Evolutionary conservation across 2,888 invertebrate genomes (phyloP).

Genomic region (Meloe dianella): DNA sequence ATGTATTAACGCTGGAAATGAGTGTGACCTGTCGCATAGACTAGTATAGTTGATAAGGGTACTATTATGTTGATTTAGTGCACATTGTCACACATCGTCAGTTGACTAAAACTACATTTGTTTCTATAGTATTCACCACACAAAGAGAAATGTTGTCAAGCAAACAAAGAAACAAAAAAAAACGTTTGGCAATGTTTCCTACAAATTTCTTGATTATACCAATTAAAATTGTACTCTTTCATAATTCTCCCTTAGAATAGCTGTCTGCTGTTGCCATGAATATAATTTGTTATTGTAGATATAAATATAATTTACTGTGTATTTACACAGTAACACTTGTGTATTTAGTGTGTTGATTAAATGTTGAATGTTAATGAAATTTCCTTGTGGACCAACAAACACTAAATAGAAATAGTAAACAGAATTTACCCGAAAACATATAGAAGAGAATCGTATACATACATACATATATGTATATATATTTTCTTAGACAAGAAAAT

Average conservation of each 20-base stretch:
- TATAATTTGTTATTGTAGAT: not conserved
- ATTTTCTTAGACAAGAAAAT: not conserved
- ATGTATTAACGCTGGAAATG: conserved; percentile 39
- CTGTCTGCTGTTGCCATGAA: not conserved
- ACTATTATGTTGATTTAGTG: conserved; percentile 33
- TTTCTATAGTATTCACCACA: not conserved
- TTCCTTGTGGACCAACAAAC: not conserved
- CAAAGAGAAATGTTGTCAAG: too few species aligned
- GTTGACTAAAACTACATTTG: conserved; percentile 18
- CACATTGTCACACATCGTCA: conserved; percentile 31
- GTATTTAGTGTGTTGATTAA: conserved; percentile 5
- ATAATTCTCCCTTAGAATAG: conserved; percentile 1
- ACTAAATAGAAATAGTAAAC: conserved; percentile 9
- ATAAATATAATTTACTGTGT: not conserved
- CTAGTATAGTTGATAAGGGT: conserved; percentile 36
- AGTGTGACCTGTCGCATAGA: conserved; percentile 36
- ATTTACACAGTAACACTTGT: conserved; percentile 1
- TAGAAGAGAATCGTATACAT: not conserved
- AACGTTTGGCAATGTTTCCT: not conserved
- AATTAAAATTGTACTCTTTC: not conserved
- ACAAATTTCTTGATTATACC: not conserved
- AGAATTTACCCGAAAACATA: not conserved
- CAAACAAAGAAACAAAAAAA: not conserved
- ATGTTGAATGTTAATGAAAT: conserved; percentile 8
- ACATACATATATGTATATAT: too few species aligned